These are phyloP conservation scores for Drosophila merina DNA, from an alignment of 2,888 invertebrate genomes.

Conservation along the genomic window DNA sequence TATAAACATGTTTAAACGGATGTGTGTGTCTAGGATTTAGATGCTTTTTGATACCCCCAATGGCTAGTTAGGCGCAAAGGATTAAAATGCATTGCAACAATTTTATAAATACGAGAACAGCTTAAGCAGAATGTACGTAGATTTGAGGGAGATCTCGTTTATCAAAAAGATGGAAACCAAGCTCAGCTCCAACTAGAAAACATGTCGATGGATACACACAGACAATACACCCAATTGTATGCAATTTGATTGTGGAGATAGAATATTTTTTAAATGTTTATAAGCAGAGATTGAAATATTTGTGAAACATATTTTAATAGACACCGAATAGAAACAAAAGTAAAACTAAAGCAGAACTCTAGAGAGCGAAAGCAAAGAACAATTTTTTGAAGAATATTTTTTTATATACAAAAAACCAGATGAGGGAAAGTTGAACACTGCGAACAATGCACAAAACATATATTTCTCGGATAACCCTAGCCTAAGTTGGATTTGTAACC, in stretches of 20 bases:
- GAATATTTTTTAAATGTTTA: slow-evolving; percentile 78
- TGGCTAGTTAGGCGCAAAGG: slow-evolving; percentile 61
- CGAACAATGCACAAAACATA: slow-evolving; percentile 61
- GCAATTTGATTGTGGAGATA: slow-evolving; percentile 75
- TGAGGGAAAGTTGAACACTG: slow-evolving; percentile 29
- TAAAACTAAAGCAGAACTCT: slow-evolving; percentile 32
- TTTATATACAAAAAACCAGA: slow-evolving; percentile 55
- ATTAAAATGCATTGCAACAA: slow-evolving; percentile 44
- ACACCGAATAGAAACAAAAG: slow-evolving; percentile 27
- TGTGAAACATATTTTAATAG: slow-evolving; percentile 60
- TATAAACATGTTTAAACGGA: slow-evolving; percentile 35
- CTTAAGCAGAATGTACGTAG: slow-evolving; percentile 36
- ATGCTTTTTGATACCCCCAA: slow-evolving; percentile 68
- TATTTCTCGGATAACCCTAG: slow-evolving; percentile 60
- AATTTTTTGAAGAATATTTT: slow-evolving; percentile 70
- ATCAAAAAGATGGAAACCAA: slow-evolving; percentile 28
- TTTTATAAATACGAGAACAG: slow-evolving; percentile 59
- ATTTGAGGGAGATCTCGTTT: slow-evolving; percentile 30
- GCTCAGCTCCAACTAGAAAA: slow-evolving; percentile 35
- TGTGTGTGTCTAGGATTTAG: slow-evolving; percentile 51
- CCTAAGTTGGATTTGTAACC: slow-evolving; percentile 59
- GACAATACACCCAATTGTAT: slow-evolving; percentile 72
- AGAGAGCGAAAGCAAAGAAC: slow-evolving; percentile 19
- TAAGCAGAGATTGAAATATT: slow-evolving; percentile 58
- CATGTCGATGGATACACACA: slow-evolving; percentile 57